Conservation (phyloP, 2,113 vertebrate species). For the Platycercus adscitus region DNA sequence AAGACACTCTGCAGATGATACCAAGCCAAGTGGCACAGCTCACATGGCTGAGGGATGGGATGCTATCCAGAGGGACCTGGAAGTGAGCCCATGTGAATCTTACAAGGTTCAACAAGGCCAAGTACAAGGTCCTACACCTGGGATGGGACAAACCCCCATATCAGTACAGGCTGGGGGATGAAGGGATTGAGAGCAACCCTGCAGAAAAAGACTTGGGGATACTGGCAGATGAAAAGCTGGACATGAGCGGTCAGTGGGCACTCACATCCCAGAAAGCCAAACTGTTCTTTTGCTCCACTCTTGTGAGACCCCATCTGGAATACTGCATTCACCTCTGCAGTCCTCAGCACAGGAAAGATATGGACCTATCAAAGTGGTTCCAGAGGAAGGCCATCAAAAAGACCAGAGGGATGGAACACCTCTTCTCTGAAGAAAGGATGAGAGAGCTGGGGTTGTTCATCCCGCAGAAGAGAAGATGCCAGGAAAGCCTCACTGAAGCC, state of each 20-base stretch:
- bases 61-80: background rate
- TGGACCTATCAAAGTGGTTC: background rate
- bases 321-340: background rate
- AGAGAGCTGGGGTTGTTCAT: background rate
- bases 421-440: background rate
- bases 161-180: background rate
- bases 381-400: background rate
- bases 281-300: background rate
- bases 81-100: background rate
- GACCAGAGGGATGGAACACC: background rate
- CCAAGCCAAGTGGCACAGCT: background rate
- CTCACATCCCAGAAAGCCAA: background rate
- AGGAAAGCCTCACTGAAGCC: background rate
- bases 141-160: background rate
- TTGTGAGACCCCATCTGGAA: background rate
- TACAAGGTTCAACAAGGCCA: background rate
- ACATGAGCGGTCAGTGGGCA: fast-evolving
- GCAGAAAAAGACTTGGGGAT: background rate
- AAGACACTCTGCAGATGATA: background rate
- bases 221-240: background rate
- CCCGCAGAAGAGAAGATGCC: background rate
- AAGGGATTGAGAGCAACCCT: background rate
- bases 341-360: background rate
- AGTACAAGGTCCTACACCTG: background rate
- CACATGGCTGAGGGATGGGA: background rate